Evolutionary conservation across 2,113 vertebrate genomes (phyloP).

Genomic region (Zosterops pallidus): DNA sequence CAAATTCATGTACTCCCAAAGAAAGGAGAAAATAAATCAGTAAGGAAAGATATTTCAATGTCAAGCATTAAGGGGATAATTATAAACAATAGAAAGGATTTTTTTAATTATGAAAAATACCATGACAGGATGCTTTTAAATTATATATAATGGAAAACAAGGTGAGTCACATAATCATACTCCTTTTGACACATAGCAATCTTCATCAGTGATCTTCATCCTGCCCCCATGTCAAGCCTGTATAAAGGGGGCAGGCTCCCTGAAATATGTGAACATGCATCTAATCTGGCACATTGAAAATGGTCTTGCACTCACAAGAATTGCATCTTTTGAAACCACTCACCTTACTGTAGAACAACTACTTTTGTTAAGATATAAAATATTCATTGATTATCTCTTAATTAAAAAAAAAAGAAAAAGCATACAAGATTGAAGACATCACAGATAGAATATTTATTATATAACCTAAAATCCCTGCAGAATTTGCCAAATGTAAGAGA

Average conservation of each 20-base stretch:
- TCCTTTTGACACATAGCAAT: conserved; percentile 66
- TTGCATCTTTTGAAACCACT: neutral
- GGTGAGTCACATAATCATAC: conserved; percentile 70
- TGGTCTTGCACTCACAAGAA: neutral
- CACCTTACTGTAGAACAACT: conserved; percentile 19
- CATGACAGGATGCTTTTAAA: conserved; percentile 66
- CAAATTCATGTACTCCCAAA: conserved; percentile 22
- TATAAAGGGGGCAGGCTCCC: neutral
- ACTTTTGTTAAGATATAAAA: conserved; percentile 36
- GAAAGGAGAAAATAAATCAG: conserved; percentile 42
- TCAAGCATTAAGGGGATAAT: conserved; percentile 65
- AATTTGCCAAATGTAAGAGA: neutral
- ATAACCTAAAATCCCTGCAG: neutral
- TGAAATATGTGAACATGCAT: neutral
- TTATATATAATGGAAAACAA: conserved; percentile 70
- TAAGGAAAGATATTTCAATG: conserved; percentile 61
- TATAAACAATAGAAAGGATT: conserved; percentile 64
- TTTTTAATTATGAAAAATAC: conserved; percentile 72
- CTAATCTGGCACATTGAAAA: conserved; percentile 15
- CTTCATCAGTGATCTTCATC: conserved; percentile 51
- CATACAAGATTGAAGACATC: conserved; percentile 3
- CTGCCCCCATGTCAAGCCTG: conserved; percentile 62
- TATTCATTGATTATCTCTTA: conserved; percentile 22
- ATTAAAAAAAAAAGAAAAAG: neutral
- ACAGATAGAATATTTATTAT: conserved; percentile 27